Conservation (phyloP, 2,113 vertebrate genomes). For the Eretmochelys imbricata region DNA sequence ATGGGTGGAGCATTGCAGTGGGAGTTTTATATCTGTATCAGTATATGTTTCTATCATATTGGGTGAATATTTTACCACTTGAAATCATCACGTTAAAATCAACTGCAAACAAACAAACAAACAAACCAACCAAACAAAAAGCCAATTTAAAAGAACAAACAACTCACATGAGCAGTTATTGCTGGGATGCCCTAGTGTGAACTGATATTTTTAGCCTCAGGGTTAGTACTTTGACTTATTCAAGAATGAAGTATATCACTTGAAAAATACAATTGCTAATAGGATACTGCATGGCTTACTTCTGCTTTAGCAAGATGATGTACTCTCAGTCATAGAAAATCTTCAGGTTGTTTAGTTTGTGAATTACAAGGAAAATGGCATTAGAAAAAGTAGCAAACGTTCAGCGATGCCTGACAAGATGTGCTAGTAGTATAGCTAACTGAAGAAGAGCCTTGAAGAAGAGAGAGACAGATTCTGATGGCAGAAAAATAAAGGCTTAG, state of each 20-base stretch:
- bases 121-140: background rate
- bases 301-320: background rate
- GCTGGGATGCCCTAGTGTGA: background rate
- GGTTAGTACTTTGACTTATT: background rate
- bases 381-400: background rate
- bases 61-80: background rate
- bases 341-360: background rate
- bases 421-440: background rate
- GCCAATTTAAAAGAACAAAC: background rate
- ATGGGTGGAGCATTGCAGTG: constrained; percentile 1
- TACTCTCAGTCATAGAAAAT: background rate
- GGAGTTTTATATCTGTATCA: background rate
- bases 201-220: background rate
- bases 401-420: background rate
- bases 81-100: background rate
- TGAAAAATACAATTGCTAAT: fast-evolving
- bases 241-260: background rate
- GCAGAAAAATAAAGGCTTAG: background rate
- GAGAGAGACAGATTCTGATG: background rate
- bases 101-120: background rate
- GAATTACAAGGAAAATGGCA: background rate
- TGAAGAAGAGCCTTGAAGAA: background rate
- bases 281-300: background rate
- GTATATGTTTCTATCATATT: background rate
- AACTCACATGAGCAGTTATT: background rate